These are phyloP conservation scores for Heteromurus nitidus DNA, from an alignment of 2,888 invertebrate species.

Conservation along the genomic window DNA sequence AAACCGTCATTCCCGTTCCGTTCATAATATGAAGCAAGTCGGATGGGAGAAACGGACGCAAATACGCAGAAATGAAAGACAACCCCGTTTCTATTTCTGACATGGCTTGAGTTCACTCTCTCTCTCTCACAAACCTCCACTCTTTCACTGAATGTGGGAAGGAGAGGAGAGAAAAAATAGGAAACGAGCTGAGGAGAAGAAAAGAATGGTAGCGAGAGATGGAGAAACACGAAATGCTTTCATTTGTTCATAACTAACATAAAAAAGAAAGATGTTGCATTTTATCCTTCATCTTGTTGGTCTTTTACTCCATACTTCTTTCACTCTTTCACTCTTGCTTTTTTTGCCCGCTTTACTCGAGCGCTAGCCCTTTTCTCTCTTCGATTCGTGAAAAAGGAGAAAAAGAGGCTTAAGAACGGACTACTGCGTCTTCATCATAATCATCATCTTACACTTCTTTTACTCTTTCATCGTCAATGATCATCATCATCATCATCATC, in stretches of 20 bases:
- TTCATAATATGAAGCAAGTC: not conserved
- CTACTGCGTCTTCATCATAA: constrained; percentile 29
- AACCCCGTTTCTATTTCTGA: not conserved
- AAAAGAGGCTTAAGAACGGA: constrained; percentile 13
- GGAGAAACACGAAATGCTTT: constrained; percentile 3
- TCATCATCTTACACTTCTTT: constrained; percentile 14
- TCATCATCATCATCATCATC: constrained; percentile 30
- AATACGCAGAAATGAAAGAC: not conserved
- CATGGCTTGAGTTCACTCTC: not conserved
- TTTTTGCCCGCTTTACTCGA: no score
- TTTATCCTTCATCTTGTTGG: constrained; percentile 40
- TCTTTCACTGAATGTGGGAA: not conserved
- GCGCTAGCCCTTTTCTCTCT: constrained; percentile 9
- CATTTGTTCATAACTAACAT: constrained; percentile 13
- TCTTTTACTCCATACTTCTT: constrained; percentile 5
- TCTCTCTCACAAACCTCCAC: not conserved
- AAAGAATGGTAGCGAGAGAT: not conserved
- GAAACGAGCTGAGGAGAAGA: not conserved
- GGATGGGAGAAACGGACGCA: not conserved
- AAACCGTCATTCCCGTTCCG: not conserved
- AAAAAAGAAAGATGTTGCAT: constrained; percentile 20
- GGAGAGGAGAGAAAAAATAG: not conserved
- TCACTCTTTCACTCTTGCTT: not conserved
- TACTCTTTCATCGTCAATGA: constrained; percentile 16
- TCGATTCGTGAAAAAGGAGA: constrained; percentile 19